Evolutionary conservation across 2,797 vertebrate genomes (phyloP).

Genomic region (Fistularia tabacaria): DNA sequence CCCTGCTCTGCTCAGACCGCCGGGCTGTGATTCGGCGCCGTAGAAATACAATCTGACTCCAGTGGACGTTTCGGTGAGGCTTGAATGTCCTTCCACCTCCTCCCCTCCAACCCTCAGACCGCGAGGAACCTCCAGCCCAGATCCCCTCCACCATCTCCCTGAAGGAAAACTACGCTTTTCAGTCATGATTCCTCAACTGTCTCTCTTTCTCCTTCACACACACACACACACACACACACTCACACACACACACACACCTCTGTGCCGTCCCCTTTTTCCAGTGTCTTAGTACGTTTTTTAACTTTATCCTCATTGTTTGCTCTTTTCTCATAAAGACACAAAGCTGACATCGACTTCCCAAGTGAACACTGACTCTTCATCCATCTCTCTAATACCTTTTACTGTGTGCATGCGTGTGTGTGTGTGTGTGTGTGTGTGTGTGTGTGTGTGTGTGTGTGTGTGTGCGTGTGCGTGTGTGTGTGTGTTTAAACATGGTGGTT

Average conservation of each 20-base stretch:
- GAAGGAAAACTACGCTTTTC: not conserved
- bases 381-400: conserved; percentile 52
- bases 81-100: too few species aligned
- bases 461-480: conserved; percentile 5
- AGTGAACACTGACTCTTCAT: conserved; percentile 42
- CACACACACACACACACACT: not conserved
- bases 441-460: not conserved
- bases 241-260: conserved; percentile 15
- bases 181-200: not conserved
- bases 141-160: not conserved
- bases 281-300: conserved; percentile 16
- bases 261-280: conserved; percentile 1
- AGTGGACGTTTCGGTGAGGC: too few species aligned
- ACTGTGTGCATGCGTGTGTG: conserved; percentile 8
- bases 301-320: conserved; percentile 29
- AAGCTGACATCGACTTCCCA: conserved; percentile 38
- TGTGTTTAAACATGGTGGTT: conserved; percentile 24
- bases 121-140: too few species aligned
- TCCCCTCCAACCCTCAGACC: too few species aligned
- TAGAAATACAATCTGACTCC: too few species aligned
- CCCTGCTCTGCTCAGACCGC: too few species aligned
- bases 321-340: conserved; percentile 51
- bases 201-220: conserved; percentile 1
- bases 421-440: conserved; percentile 17
- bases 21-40: too few species aligned